Percentiles rank a stretch among this genome's conserved stretches.
Evolutionary conservation across 2,888 invertebrate genomes (phyloP).

Genomic region (Ophion obscuratus): DNA sequence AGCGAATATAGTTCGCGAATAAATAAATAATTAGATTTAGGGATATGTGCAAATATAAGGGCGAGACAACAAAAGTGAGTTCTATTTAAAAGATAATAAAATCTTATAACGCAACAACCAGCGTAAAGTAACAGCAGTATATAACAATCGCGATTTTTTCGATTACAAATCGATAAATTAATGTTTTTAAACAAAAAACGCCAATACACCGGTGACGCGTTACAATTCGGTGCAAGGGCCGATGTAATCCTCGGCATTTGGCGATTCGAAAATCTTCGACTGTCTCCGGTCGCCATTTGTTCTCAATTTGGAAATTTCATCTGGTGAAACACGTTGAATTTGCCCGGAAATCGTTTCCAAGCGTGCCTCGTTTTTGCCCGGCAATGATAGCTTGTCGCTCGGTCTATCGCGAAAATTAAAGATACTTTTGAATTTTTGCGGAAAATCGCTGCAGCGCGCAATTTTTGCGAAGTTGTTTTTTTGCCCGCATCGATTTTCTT

Average conservation of each 20-base stretch:
- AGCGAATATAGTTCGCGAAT: too few relatives aligned
- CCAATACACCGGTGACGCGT: background rate
- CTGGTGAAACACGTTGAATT: slow-evolving; percentile 25
- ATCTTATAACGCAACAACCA: background rate
- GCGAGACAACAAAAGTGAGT: too few relatives aligned
- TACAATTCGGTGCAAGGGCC: slow-evolving; percentile 49
- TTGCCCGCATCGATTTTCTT: background rate
- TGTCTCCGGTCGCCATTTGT: background rate
- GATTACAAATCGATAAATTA: background rate
- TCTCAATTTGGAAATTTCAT: background rate
- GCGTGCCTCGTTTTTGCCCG: background rate
- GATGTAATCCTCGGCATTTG: slow-evolving; percentile 14
- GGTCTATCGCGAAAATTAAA: slow-evolving; percentile 14
- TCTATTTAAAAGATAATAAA: background rate
- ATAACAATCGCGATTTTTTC: slow-evolving; percentile 21
- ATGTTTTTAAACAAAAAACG: background rate
- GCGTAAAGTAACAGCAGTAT: slow-evolving; percentile 32
- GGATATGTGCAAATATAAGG: too few relatives aligned
- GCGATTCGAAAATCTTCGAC: slow-evolving; percentile 1
- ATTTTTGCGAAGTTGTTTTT: background rate
- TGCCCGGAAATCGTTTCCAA: background rate
- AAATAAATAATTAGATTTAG: too few relatives aligned
- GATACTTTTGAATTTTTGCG: slow-evolving; percentile 30
- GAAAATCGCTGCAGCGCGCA: background rate
- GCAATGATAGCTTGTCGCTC: background rate